Evolutionary conservation across 2,113 vertebrate species (phyloP).

Genomic region (Channa argus): DNA sequence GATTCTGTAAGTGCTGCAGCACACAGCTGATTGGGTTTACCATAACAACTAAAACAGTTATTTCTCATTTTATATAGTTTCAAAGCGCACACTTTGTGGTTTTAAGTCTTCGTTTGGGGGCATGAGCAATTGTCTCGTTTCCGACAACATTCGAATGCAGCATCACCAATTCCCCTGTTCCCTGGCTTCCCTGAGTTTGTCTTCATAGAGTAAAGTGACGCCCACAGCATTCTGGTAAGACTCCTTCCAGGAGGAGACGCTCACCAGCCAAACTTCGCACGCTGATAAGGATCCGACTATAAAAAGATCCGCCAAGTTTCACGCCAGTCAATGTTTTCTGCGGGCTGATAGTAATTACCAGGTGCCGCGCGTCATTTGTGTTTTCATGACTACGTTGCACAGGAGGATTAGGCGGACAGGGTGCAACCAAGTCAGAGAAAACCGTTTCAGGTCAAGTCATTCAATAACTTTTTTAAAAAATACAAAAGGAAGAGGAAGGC

Average conservation of each 20-base stretch:
- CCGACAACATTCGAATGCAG: conserved; percentile 48
- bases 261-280: conserved; percentile 15
- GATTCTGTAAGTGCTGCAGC: too few species aligned
- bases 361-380: background rate
- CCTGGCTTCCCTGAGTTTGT: background rate
- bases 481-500: conserved; percentile 86
- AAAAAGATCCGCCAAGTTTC: conserved; percentile 5
- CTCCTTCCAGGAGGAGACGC: conserved; percentile 57
- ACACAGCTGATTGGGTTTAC: too few species aligned
- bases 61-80: too few species aligned
- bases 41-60: too few species aligned
- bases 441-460: conserved; percentile 42
- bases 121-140: background rate
- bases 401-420: background rate
- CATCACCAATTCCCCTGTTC: conserved; percentile 1
- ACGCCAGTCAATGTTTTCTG: background rate
- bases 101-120: too few species aligned
- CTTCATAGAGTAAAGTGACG: conserved; percentile 7
- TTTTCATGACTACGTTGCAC: background rate
- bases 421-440: conserved; percentile 4
- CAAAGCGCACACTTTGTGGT: too few species aligned
- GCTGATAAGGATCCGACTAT: conserved; percentile 9
- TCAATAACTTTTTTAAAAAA: conserved; percentile 58
- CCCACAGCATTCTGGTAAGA: conserved; percentile 16
- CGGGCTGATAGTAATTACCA: background rate